Base-by-base conservation (phyloP, 2,797 vertebrate species). In the Argyrosomus regius region DNA sequence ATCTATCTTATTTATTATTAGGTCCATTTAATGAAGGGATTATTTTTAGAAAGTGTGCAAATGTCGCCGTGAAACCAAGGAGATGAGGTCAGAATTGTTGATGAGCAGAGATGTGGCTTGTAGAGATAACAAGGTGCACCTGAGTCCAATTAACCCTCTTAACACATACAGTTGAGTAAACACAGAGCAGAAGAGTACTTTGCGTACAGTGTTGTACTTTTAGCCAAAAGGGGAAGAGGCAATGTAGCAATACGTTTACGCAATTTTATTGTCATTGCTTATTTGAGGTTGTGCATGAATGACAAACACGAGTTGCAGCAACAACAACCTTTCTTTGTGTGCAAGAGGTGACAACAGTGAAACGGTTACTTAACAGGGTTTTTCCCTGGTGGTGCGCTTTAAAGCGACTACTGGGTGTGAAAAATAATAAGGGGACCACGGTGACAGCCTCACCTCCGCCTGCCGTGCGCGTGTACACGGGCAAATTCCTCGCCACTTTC, bases 381-480 rank as follows among this genome's bases (percentile, higher is more conserved):
- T 65, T 24, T 48, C 50, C 45, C 45, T 5, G 5, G n/a, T 52
- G 54, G 48, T 18, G 41, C 5, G 6, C 35, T 20, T 39, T 39
- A 39, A 39, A 39, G 35, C 35, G 9, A 39, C 35, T 39, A 8
- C 35, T 9, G 35, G 8, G 35, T 39, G 35, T 9, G 35, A 39
- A 1, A 45, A 71, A 72, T 0, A 11, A 1, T 6, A 14, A 45
- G 22, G 5, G 0, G 12, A 35, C 41, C 24, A 59, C 57, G 50
- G 46, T 14, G 24, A 50, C 39, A 45, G 43, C 39, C 94, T 95
- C 88, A 98, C 98, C 96, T 95, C 93, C 96, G 22, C 96, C 96
- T 71, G 96, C 95, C 2, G 97, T 97, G 72, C 95, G 95, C 0
- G 97, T 98, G 56, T 97, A 97, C 64, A 98, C 89, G 7, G 98